Conservation (phyloP, 1,140 invertebrate genomes). For the Stegodyphus mimosarum region DNA sequence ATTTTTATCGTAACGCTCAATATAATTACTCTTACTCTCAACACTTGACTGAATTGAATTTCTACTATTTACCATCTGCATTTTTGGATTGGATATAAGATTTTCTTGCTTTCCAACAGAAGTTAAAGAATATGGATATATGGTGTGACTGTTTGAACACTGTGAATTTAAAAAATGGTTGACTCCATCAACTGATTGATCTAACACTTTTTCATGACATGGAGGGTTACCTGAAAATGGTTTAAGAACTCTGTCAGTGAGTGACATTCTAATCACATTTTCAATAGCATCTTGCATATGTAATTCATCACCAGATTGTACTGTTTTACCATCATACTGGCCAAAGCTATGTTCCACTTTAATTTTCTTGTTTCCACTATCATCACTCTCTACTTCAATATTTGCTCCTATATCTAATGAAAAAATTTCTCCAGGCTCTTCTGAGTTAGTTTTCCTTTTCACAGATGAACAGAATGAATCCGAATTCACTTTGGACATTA, state of each 20-base stretch:
- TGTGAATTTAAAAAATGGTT: too few species aligned
- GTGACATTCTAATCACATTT: neutral
- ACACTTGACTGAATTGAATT: neutral
- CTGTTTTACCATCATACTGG: neutral
- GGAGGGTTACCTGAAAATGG: too few species aligned
- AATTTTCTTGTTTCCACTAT: constrained; percentile 13
- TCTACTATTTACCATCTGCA: neutral
- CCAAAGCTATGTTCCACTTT: neutral
- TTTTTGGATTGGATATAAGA: neutral
- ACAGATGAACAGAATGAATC: too few species aligned
- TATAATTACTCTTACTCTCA: neutral
- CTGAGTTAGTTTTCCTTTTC: constrained; percentile 25
- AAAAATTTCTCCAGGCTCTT: neutral
- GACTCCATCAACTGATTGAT: too few species aligned
- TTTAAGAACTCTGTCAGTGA: neutral
- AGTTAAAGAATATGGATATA: constrained; percentile 25
- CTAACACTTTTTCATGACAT: too few species aligned
- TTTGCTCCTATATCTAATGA: constrained; percentile 17
- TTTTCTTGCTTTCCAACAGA: neutral
- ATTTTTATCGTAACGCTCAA: too few species aligned
- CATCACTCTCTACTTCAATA: constrained; percentile 16
- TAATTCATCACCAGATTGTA: neutral
- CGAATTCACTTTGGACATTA: neutral
- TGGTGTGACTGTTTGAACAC: neutral
- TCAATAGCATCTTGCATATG: constrained; percentile 1